Evolutionary conservation across 1,140 invertebrate genomes (phyloP).

Genomic region (Philopotamus ludificatus): DNA sequence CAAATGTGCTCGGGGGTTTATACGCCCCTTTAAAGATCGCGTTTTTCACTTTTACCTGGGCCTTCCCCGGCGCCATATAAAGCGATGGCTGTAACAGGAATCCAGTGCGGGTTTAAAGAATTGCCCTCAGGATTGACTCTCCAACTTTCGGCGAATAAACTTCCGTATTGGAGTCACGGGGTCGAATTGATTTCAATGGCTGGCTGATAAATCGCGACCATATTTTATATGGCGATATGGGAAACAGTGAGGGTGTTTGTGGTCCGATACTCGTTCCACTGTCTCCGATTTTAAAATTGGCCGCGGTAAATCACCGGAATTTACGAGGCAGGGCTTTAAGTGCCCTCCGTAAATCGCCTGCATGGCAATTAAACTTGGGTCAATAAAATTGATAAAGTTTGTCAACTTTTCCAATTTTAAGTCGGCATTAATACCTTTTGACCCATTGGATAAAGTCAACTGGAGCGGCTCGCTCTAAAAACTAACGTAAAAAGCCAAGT

Average conservation of each 20-base stretch:
- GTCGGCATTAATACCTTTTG: conserved; percentile 29
- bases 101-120: conserved; percentile 14
- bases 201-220: too few species aligned
- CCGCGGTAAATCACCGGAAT: too few species aligned
- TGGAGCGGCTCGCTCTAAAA: conserved; percentile 17
- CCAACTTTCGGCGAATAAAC: background rate
- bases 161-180: background rate
- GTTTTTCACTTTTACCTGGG: conserved; percentile 23
- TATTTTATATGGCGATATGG: too few species aligned
- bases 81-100: background rate
- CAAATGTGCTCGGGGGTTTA: conserved; percentile 4
- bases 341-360: too few species aligned
- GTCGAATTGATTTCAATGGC: too few species aligned
- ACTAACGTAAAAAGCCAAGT: conserved; percentile 37
- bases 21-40: conserved; percentile 13
- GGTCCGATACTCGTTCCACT: too few species aligned
- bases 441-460: conserved; percentile 11
- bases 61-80: conserved; percentile 17
- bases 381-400: conserved; percentile 27
- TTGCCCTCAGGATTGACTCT: conserved; percentile 14
- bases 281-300: too few species aligned
- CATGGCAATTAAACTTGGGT: conserved; percentile 8
- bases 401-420: conserved; percentile 29
- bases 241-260: too few species aligned
- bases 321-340: too few species aligned